A percentile compares a stretch with the other conserved stretches of the same genome.
Conservation (phyloP, 2,113 vertebrate genomes). For the Gila orcuttii region DNA sequence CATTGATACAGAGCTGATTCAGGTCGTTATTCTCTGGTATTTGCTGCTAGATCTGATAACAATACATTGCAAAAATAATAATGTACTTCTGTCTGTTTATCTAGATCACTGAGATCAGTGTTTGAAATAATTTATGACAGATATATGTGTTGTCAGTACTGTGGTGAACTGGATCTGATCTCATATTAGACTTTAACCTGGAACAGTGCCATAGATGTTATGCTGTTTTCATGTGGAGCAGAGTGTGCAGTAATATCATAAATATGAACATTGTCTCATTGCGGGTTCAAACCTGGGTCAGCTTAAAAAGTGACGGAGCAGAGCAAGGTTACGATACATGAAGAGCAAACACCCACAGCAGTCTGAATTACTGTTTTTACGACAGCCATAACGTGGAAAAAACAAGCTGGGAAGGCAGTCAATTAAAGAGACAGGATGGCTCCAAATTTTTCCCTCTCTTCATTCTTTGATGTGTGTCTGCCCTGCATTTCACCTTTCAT, state of each 20-base stretch:
- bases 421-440: constrained; percentile 64
- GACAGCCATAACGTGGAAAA: constrained; percentile 64
- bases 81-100: too few relatives aligned
- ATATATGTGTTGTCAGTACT: not conserved
- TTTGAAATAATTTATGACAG: not conserved
- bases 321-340: constrained; percentile 73
- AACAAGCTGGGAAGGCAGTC: constrained; percentile 55
- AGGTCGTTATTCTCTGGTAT: not conserved
- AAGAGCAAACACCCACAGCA: constrained; percentile 75
- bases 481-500: constrained; percentile 68
- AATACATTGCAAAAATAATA: not conserved
- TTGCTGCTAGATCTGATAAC: not conserved
- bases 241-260: constrained; percentile 61
- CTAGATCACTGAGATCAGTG: not conserved
- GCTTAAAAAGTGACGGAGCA: constrained; percentile 63
- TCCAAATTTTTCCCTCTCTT: constrained; percentile 61
- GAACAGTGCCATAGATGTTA: constrained; percentile 61
- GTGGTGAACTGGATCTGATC: constrained; percentile 17
- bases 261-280: constrained; percentile 71
- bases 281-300: constrained; percentile 87
- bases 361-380: constrained; percentile 66
- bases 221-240: constrained; percentile 55
- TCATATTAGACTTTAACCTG: constrained; percentile 68
- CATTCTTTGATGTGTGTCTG: constrained; percentile 55
- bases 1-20: not conserved